Percentiles rank a stretch among this genome's conserved stretches.
Conservation (phyloP, 2,797 vertebrate genomes). For the Limosa lapponica region DNA sequence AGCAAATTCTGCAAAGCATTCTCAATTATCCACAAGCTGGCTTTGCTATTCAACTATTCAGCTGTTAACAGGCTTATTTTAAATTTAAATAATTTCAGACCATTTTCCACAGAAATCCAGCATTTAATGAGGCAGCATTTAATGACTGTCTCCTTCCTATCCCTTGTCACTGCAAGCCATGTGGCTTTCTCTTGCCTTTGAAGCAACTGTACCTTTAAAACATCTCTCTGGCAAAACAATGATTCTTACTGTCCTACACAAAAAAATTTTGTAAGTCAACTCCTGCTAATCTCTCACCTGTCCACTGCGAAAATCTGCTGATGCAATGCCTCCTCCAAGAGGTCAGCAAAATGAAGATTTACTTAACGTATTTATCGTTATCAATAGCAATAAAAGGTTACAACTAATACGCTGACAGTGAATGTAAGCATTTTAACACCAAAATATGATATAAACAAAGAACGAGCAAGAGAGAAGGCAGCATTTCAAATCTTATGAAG, state of each 20-base stretch:
- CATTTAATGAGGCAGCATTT: background rate
- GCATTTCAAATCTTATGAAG: constrained; percentile 38
- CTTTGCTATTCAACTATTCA: background rate
- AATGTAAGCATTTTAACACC: constrained; percentile 75
- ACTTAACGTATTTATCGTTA: constrained; percentile 81
- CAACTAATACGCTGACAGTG: constrained; percentile 72
- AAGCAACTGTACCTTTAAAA: constrained; percentile 65
- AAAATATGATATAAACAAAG: constrained; percentile 57
- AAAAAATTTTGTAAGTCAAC: constrained; percentile 47
- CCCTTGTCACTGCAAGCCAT: background rate
- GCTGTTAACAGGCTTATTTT: background rate
- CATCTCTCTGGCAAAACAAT: constrained; percentile 47
- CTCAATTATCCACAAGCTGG: background rate
- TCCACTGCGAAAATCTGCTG: constrained; percentile 80
- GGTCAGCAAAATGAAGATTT: constrained; percentile 85
- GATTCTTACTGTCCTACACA: constrained; percentile 56
- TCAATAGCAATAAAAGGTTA: constrained; percentile 81
- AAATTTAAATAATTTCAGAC: background rate
- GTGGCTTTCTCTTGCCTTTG: background rate
- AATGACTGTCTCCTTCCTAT: constrained; percentile 8
- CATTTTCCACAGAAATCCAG: background rate
- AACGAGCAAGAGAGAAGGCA: background rate
- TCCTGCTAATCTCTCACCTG: constrained; percentile 76
- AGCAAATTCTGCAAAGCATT: background rate
- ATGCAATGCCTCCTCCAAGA: constrained; percentile 71